Base-by-base conservation (phyloP, 2,113 vertebrate genomes). In the Macquaria australasica region DNA sequence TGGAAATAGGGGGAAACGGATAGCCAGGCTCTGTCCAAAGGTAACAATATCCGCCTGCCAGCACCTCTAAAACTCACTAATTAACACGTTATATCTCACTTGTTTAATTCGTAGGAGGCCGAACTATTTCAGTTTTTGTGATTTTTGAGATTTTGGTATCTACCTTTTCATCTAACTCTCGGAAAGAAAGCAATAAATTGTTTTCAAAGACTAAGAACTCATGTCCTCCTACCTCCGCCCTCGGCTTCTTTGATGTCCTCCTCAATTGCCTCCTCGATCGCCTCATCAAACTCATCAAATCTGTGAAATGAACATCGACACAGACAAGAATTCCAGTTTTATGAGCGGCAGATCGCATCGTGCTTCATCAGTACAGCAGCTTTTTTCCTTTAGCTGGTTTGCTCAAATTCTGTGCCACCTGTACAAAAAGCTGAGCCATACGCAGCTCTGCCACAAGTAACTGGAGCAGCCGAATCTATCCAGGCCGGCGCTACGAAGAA, bases 281-380 rank as follows among this genome's bases (percentile, higher is more conserved):
- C 98, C 93, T 99, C 98, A 68, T 99, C 98, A 85, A 99, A 99
- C 81, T 99, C 98, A 92, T 99, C 98, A 92, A 99, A 99, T 85
- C 98, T 99, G 92, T 18, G n/a, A 85, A 76, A 53, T 70, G 0
- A 31, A 43, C 34, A 34, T 53, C 0, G 20, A 20, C 31, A 51
- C 10, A 55, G 4, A 82, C 10, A 23, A 28, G 5, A 58, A 39
- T 23, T 25, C 6, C 10, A 6, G 6, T 66, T 37, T 58, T 8
- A 45, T 12, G 23, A 3, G 6, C 1, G 6, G 25, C 28, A 20
- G 4, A 41, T 8, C 58, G 23, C 53, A 25, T 23, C 3, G 0
- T 1, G 20, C 15, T 25, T n/a, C 23, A 41, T 39, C 34, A 18
- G 56, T 20, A 51, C 18, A 20, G 3, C 45, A 15, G 45, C 14